phyloP scores from a whole-genome alignment of 2,888 invertebrate genomes.

The Eilema sororculum region DNA sequence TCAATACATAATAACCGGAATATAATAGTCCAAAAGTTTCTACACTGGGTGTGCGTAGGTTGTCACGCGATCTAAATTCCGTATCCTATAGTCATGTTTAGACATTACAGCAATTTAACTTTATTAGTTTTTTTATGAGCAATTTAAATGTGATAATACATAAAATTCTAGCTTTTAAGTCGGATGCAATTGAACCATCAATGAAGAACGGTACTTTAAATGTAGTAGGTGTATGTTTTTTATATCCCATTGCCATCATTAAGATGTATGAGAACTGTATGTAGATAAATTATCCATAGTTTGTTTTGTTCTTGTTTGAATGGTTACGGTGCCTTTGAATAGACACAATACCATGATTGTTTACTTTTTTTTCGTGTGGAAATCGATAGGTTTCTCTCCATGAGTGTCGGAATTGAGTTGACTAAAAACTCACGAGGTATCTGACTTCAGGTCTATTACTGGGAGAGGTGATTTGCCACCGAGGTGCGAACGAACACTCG shows the following conservation, averaged over 20 bases:
- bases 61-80: conserved; percentile 37
- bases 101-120: conserved; percentile 46
- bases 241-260: conserved; percentile 7
- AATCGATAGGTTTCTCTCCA: background rate
- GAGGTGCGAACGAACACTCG: too few relatives aligned
- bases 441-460: background rate
- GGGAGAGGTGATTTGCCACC: background rate
- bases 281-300: conserved; percentile 5
- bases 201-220: conserved; percentile 32
- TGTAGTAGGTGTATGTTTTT: conserved; percentile 13
- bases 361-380: background rate
- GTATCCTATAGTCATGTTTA: conserved; percentile 35
- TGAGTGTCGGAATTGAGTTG: background rate
- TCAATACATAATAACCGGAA: conserved; percentile 20
- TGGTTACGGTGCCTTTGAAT: background rate
- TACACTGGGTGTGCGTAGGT: conserved; percentile 24
- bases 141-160: conserved; percentile 38
- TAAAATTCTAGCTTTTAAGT: conserved; percentile 37
- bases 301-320: background rate
- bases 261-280: conserved; percentile 8
- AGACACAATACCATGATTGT: background rate
- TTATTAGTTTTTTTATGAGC: conserved; percentile 42
- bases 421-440: background rate
- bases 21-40: conserved; percentile 25
- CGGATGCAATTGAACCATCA: conserved; percentile 40